Evolutionary conservation across 2,888 invertebrate genomes (phyloP), one percentile per base, ranked within the genome.

Genomic region (Vesta saturnalis): DNA sequence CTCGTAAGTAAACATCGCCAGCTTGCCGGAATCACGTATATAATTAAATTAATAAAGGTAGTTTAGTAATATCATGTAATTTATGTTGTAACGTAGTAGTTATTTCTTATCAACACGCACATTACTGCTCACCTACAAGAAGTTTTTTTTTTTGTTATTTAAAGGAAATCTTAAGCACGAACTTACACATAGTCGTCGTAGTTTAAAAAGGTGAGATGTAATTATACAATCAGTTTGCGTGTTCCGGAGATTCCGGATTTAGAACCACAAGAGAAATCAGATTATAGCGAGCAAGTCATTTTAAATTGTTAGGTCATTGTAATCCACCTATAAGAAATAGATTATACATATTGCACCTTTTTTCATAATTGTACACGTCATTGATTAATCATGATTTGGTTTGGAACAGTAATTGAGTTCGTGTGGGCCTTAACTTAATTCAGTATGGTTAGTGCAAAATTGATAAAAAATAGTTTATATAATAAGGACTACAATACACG

Each of bases 161-260:
- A 64, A 60, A 67, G 63, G 67, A 71, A 73, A 74, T 72, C 73
- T 71, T 65, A 67, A 63, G 60, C 67, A 61, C 47, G 60, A 57
- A 64, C 56, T 71, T 65, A 71, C 63, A 63, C 71, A 72, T 67
- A 70, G 73, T 64, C 68, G 67, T 69, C 68, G 75, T 73, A 73
- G 76, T 76, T 77, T 77, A 77, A 77, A 75, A 76, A n/a, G 77
- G 69, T 73, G 73, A 73, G 73, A 72, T 74, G 75, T 77, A 77
- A 77, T 77, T 77, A 77, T 75, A 73, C 76, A 77, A 77, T 77
- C 77, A 76, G 75, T 72, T 75, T 72, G 76, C 76, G 76, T 76
- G 76, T 77, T 74, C 75, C 74, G 75, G 74, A 70, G 69, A 55
- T 62, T 72, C 76, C 74, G 74, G 43, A 12, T 14, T 43, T 43